A percentile compares a stretch with the other conserved stretches of the same genome.
These are phyloP conservation scores for Camponotus vicinus DNA, from an alignment of 1,140 invertebrate species.

Conservation along the genomic window DNA sequence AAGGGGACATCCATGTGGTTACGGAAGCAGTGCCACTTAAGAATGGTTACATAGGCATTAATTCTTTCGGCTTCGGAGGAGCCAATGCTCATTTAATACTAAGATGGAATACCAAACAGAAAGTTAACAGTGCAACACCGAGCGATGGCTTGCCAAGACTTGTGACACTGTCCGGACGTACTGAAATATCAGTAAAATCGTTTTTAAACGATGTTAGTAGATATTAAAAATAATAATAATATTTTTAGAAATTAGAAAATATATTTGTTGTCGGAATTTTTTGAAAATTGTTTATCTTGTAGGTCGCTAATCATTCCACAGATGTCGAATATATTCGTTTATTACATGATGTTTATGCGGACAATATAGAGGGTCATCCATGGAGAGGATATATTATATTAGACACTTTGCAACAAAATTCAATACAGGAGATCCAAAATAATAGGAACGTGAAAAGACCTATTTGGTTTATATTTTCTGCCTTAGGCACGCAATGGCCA, in stretches of 20 bases:
- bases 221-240: background rate
- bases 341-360: slow-evolving; percentile 83
- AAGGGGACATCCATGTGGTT: slow-evolving; percentile 7
- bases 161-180: slow-evolving; percentile 88
- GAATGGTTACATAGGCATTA: slow-evolving; percentile 86
- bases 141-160: slow-evolving; percentile 35
- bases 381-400: slow-evolving; percentile 12
- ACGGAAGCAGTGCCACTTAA: background rate
- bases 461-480: slow-evolving; percentile 24
- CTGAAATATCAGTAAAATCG: slow-evolving; percentile 90
- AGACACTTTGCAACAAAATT: background rate
- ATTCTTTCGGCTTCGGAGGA: slow-evolving; percentile 87
- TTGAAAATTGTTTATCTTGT: background rate
- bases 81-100: slow-evolving; percentile 40
- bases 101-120: slow-evolving; percentile 34
- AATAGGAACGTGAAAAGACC: background rate
- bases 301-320: slow-evolving; percentile 85
- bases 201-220: slow-evolving; percentile 89
- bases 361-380: background rate
- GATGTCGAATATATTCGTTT: slow-evolving; percentile 88
- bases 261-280: background rate
- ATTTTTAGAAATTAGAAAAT: background rate
- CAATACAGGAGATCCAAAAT: background rate
- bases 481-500: background rate
- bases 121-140: slow-evolving; percentile 1